Base-by-base conservation (phyloP, 2,888 invertebrate genomes). In the Helleia helle region DNA sequence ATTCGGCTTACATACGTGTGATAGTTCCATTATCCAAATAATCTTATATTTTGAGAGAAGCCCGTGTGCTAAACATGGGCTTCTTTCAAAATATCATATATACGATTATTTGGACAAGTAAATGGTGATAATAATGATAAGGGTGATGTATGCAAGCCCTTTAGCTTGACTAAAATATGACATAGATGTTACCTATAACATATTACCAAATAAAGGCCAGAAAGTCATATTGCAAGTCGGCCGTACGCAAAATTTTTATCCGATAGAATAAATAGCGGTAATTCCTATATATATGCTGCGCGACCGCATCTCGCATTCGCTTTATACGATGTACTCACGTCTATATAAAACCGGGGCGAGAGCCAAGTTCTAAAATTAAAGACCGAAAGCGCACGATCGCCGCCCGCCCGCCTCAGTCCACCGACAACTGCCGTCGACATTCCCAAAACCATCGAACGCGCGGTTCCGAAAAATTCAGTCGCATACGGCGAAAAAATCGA, bases 291-390 rank as follows among this genome's bases (percentile, higher is more conserved):
- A 79, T 80, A 68, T 67, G 72, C 62, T 60, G 62, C 63, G 61
- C 65, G 70, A 77, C 77, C 81, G 73, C 77, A 81, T 83, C 81
- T 79, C 73, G 71, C 68, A 79, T 76, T 80, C 72, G 79, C 68
- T 81, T 83, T 83, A 84, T 81, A 83, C 71, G 75, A 81, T 81
- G 81, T 81, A 83, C 81, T 83, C 83, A 83, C 80, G 75, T 71
- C 83, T 84, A 84, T 81, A 83, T 83, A 80, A 83, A 83, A 81
- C 84, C 81, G 84, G 87, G 87, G 86, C 81, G 79, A 83, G 81
- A 86, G 88, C 88, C 88, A 88, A 88, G 81, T 84, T 87, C 88
- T 88, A 87, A 87, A 84, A 85, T 83, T 88, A 87, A 85, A 73
- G 72, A 63, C 70, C 79, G 76, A 84, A 71, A 62, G 68, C 63